phyloP scores from a whole-genome alignment of 2,797 vertebrate species.

The Euthynnus affinis region DNA sequence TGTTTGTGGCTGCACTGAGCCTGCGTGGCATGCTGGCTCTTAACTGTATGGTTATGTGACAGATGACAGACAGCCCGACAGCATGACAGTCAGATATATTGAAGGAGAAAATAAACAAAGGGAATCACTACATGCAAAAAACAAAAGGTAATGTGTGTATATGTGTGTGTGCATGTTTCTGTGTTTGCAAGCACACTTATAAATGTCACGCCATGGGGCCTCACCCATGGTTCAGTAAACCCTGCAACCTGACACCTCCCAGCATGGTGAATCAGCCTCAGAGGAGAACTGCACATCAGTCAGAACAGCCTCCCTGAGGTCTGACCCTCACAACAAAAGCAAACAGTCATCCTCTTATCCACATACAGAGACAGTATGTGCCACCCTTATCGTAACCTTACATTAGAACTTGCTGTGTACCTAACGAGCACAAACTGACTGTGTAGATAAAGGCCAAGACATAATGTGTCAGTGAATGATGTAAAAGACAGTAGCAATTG shows the following conservation, averaged over 20 bases:
- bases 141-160: background rate
- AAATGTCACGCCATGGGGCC: conserved; percentile 42
- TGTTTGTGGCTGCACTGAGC: conserved; percentile 6
- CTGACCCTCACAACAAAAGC: conserved; percentile 46
- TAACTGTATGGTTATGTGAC: conserved; percentile 24
- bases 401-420: conserved; percentile 25
- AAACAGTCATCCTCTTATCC: conserved; percentile 42
- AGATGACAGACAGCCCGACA: conserved; percentile 5
- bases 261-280: conserved; percentile 63
- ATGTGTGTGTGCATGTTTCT: conserved; percentile 7
- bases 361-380: conserved; percentile 23
- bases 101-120: background rate
- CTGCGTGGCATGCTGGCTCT: conserved; percentile 3
- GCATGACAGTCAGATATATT: background rate
- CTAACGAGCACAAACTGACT: conserved; percentile 26
- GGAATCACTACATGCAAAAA: background rate
- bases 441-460: conserved; percentile 15
- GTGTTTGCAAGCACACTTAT: conserved; percentile 41
- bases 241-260: conserved; percentile 64
- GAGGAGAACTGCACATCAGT: conserved; percentile 61
- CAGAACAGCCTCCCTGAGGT: conserved; percentile 50
- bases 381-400: conserved; percentile 41
- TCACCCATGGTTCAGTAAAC: conserved; percentile 70
- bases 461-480: conserved; percentile 1
- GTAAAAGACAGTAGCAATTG: background rate